Evolutionary conservation across 2,113 vertebrate genomes (phyloP).

Genomic region (Oostethus manadensis): DNA sequence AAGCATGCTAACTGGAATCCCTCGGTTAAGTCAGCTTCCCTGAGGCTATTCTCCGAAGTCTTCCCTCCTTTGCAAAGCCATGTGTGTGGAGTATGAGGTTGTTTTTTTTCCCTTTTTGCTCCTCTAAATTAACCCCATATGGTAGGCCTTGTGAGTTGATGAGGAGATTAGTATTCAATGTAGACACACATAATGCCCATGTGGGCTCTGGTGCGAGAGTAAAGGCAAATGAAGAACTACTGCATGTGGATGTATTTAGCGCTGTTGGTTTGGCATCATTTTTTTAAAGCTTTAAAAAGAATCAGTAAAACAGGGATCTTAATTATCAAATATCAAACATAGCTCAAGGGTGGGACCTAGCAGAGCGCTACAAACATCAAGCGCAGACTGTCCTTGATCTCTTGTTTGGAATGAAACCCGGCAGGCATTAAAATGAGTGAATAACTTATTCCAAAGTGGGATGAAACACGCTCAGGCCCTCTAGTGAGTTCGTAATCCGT

Average conservation of each 20-base stretch:
- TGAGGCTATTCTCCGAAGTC: conserved; percentile 47
- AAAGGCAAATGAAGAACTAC: conserved; percentile 18
- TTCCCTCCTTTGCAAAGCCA: conserved; percentile 37
- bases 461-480: conserved; percentile 11
- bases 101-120: conserved; percentile 19
- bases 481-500: conserved; percentile 22
- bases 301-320: conserved; percentile 37
- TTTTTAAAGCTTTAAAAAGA: conserved; percentile 44
- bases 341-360: conserved; percentile 18
- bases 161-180: conserved; percentile 60
- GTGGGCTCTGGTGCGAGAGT: conserved; percentile 2
- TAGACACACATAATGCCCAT: conserved; percentile 18
- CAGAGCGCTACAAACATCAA: conserved; percentile 20
- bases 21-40: conserved; percentile 51
- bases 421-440: conserved; percentile 31
- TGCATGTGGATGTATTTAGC: conserved; percentile 35
- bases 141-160: conserved; percentile 55
- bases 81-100: conserved; percentile 42
- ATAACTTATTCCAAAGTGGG: conserved; percentile 17
- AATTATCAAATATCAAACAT: conserved; percentile 40
- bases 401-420: conserved; percentile 44
- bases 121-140: conserved; percentile 62
- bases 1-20: conserved; percentile 52
- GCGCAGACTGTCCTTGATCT: conserved; percentile 36
- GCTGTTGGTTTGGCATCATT: conserved; percentile 32